phyloP scores from a whole-genome alignment of 1,140 invertebrate genomes.

The Mizuhopecten yessoensis region DNA sequence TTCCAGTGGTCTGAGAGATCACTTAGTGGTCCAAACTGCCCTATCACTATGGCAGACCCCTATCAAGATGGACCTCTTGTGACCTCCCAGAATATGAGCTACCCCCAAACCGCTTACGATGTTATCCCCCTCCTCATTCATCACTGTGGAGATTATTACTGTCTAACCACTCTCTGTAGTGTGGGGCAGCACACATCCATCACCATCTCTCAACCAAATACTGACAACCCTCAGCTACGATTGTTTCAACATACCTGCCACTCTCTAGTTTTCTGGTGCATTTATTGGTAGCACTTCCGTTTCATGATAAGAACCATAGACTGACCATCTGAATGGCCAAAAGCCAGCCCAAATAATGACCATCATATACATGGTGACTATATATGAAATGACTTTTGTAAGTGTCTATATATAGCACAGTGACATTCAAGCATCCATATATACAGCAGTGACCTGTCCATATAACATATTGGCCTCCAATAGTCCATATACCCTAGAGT shows the following conservation, averaged over 20 bases:
- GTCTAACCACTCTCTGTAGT: neutral
- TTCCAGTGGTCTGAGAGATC: neutral
- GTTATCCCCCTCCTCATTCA: neutral
- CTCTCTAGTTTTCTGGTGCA: slow-evolving; percentile 12
- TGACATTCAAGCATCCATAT: no score
- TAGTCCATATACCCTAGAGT: no score
- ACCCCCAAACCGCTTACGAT: neutral
- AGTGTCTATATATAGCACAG: no score
- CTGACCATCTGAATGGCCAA: no score
- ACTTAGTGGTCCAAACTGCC: neutral
- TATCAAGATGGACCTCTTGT: no score
- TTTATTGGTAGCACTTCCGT: neutral
- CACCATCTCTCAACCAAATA: neutral
- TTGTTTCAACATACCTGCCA: neutral
- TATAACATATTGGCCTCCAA: no score
- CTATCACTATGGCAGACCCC: no score
- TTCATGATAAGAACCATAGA: neutral
- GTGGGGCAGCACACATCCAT: neutral
- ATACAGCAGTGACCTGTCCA: no score
- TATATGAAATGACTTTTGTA: no score
- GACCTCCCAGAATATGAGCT: neutral
- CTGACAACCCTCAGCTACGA: neutral
- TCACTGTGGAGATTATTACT: neutral
- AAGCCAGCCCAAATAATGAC: no score
- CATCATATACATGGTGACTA: no score